phyloP scores from a whole-genome alignment of 2,888 invertebrate genomes.

The Timema podura region DNA sequence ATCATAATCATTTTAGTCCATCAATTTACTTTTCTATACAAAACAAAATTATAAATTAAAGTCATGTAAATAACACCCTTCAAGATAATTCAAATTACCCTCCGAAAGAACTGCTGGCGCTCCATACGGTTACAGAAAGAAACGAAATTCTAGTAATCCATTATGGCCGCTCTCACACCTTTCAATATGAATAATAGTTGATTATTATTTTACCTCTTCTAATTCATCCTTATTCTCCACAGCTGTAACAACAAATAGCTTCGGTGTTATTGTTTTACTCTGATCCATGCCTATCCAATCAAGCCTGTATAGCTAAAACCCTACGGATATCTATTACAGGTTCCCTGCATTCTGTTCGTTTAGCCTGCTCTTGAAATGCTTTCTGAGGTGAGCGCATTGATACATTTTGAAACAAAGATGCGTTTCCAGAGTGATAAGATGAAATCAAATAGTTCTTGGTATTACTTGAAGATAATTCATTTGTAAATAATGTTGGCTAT shows the following conservation, averaged over 20 bases:
- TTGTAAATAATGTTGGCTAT: too few relatives aligned
- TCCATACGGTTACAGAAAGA: slow-evolving; percentile 20
- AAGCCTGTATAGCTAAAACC: slow-evolving; percentile 27
- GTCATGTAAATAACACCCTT: not conserved
- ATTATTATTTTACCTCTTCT: slow-evolving; percentile 39
- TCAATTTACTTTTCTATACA: not conserved
- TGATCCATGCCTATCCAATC: slow-evolving; percentile 34
- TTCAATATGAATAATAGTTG: slow-evolving; percentile 31
- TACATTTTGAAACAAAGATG: slow-evolving; percentile 28
- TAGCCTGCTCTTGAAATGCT: slow-evolving; percentile 35
- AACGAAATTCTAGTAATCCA: slow-evolving; percentile 26
- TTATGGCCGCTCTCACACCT: slow-evolving; percentile 33
- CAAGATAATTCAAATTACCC: slow-evolving; percentile 22
- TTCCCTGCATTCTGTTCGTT: slow-evolving; percentile 31
- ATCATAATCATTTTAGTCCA: not conserved
- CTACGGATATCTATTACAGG: slow-evolving; percentile 30
- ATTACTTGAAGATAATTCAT: not conserved
- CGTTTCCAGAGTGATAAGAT: slow-evolving; percentile 22
- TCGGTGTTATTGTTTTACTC: slow-evolving; percentile 50
- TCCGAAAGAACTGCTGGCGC: slow-evolving; percentile 26
- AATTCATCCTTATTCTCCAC: slow-evolving; percentile 43
- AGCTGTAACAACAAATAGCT: slow-evolving; percentile 74
- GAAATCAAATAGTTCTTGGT: slow-evolving; percentile 25
- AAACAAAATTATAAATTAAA: not conserved
- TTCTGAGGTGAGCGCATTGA: slow-evolving; percentile 35